phyloP scores from a whole-genome alignment of 2,888 invertebrate species.

The Hipparchia semele region DNA sequence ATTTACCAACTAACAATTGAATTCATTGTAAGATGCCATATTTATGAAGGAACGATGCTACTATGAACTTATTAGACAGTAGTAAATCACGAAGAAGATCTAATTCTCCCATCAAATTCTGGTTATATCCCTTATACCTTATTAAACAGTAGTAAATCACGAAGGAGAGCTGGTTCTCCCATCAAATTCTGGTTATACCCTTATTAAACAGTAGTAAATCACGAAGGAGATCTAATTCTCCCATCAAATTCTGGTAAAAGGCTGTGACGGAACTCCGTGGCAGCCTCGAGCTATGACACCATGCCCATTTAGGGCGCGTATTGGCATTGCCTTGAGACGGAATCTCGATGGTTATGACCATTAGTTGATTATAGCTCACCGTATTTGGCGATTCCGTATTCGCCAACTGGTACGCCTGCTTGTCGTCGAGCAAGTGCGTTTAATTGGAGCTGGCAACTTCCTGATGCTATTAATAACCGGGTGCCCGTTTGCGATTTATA shows the following conservation, averaged over 20 bases:
- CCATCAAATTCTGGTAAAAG: conserved; percentile 10
- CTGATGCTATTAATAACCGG: conserved; percentile 26
- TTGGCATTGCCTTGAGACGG: conserved; percentile 41
- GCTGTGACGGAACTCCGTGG: conserved; percentile 7
- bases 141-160: too few species aligned
- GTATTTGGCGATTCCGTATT: conserved; percentile 39
- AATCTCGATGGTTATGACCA: conserved; percentile 41
- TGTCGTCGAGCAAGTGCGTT: conserved; percentile 30
- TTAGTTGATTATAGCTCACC: conserved; percentile 36
- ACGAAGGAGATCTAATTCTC: neutral
- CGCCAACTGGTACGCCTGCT: conserved; percentile 30
- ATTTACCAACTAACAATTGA: too few species aligned
- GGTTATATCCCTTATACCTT: too few species aligned
- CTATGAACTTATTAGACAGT: neutral
- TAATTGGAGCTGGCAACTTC: conserved; percentile 37
- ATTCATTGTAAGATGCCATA: too few species aligned
- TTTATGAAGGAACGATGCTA: too few species aligned
- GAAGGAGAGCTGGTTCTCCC: too few species aligned
- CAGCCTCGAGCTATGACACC: conserved; percentile 16
- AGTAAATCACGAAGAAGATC: too few species aligned
- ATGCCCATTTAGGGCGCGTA: conserved; percentile 35
- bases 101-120: too few species aligned
- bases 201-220: too few species aligned
- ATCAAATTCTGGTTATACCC: too few species aligned
- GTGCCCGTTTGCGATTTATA: conserved; percentile 10